Evolutionary conservation across 2,888 invertebrate species (phyloP), one percentile per base, ranked within the genome.

Genomic region (Silvanus unidentatus): DNA sequence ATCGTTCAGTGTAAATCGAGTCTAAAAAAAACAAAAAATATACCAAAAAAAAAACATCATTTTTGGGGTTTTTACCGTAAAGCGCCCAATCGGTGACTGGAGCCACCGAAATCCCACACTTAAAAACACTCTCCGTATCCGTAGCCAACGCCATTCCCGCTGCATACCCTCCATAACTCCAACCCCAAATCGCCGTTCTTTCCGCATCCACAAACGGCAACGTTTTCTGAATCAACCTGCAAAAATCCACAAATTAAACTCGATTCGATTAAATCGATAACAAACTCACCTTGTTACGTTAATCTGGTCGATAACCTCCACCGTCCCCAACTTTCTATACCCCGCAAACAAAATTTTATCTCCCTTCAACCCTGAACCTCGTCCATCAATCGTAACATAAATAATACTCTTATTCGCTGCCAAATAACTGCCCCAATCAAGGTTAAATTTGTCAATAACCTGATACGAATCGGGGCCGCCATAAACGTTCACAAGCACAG

Each of bases 91-190:
- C 95, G 1, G 93, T 95, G 11, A 98, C 96, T 0, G 98, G 98
- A 1, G 97, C 97, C 8, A 97, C 93, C 2, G 95, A 88, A 43
- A 92, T 86, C 1, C 93, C 98, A 68, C 98, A 98, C 57, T 88
- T 85, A 76, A 96, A 96, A 16, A 89, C 81, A 37, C 77, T 74
- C 0, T 78, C 75, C 1, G 72, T 73, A 53, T 94, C 93, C 36
- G 79, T 80, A 0, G 91, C 92, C 49, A 97, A 75, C 1, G 87
- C 88, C 75, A 93, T 84, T 2, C 89, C 88, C 1, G 95, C 82
- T 1, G 92, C 89, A 71, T 92, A 97, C 1, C 97, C 98, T 10
- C 98, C 98, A 71, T 97, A 98, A 59, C 95, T 95, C 97, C 96
- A 97, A 43, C 98, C 98, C 95, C 95, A 97, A 62, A 98, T 94